Evolutionary conservation across 1,140 invertebrate species (phyloP), one percentile per base, ranked within the genome.

Genomic region (Hestina assimilis): DNA sequence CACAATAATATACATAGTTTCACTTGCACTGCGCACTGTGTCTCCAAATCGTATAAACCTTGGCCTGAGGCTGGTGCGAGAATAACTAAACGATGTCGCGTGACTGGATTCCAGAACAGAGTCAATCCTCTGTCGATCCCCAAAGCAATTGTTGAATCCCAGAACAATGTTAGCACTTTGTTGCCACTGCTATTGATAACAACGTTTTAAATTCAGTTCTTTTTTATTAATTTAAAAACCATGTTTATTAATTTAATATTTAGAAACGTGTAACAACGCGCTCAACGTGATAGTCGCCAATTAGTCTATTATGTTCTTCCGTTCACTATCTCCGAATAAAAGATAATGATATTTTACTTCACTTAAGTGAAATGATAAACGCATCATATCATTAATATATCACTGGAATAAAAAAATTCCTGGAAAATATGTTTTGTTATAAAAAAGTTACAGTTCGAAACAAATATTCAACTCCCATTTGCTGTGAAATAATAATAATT

Each of bases 21-120:
- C 33, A 33, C 15, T 52, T n/a, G 24, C 51, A 46, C 20, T 46
- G 42, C 45, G 42, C 21, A 15, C 14, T 46, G 38, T 42, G 15
- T 54, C 33, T 61, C 41, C 20, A 53, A 59, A 63, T 43, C 53
- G 54, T 67, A 67, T 63, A 60, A 67, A 54, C 52, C 40, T 40
- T 55, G 47, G 57, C 53, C 35, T 45, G 43, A 33, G 46, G 51
- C 61, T 63, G 43, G 40, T 45, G 53, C 55, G 57, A 61, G 61
- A 62, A 56, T 65, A 62, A 65, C 63, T 65, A 56, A 69, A 59
- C 59, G 63, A n/a, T 23, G 29, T 24, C 56, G 59, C 66, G 63
- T 69, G 66, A 69, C 47, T 38, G 6, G 66, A 14, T 28, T 68
- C 8, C 24, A 24, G 24, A 61, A 60, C 21, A 52, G 51, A 54